These are phyloP conservation scores for Brachypteracias leptosomus DNA, from an alignment of 2,113 vertebrate genomes.

Conservation along the genomic window DNA sequence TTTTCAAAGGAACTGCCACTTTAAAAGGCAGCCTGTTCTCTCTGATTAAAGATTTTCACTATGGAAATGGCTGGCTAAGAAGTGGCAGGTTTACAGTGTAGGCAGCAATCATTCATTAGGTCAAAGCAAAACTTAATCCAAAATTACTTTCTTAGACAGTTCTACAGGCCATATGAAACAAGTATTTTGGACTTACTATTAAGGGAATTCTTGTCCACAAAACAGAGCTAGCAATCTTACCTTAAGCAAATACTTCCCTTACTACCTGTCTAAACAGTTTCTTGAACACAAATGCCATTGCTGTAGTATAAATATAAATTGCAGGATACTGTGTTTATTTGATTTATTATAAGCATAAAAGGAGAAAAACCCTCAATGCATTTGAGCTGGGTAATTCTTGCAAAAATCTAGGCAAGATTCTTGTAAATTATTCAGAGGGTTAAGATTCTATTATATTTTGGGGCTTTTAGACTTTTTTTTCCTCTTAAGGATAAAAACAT, in stretches of 20 bases:
- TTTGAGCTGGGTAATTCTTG: neutral
- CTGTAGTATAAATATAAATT: neutral
- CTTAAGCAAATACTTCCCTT: neutral
- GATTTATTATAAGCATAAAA: neutral
- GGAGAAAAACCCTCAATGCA: neutral
- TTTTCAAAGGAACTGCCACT: neutral
- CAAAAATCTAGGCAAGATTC: neutral
- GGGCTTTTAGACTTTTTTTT: neutral
- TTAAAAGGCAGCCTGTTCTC: neutral
- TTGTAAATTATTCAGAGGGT: neutral
- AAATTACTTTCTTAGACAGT: neutral
- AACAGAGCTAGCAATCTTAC: neutral
- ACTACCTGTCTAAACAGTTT: neutral
- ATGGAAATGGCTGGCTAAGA: neutral
- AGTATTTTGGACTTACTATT: neutral
- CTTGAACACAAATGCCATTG: neutral
- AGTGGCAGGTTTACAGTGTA: neutral
- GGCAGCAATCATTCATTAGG: neutral
- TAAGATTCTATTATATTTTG: neutral
- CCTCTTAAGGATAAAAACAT: constrained; percentile 3
- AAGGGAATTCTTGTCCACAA: neutral
- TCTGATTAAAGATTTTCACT: constrained; percentile 1
- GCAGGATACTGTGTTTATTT: neutral
- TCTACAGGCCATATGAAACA: neutral
- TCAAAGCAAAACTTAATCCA: constrained; percentile 18